Evolutionary conservation across 2,797 vertebrate genomes (phyloP), one percentile per base, ranked within the genome.

Genomic region (Ceyx erithaca): DNA sequence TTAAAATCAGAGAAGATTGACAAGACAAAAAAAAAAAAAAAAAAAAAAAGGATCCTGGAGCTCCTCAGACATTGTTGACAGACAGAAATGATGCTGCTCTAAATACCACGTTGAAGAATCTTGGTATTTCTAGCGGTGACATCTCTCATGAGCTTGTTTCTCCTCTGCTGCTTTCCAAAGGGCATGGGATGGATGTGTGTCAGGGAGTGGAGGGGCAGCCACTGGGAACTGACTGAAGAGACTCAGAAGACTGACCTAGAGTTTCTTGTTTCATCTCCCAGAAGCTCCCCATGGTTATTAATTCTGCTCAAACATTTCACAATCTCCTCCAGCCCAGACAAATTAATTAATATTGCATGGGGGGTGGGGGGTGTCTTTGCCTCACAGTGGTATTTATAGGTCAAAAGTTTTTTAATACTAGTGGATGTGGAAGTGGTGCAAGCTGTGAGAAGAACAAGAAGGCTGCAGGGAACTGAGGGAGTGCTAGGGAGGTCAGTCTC

Each of bases 91-190:
- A 35, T 2, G 5, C 41, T 71, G 81, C 37, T 89, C 59, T 78
- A 71, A 87, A 83, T 28, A 82, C n/a, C 40, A 73, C 0, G 0
- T 2, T 30, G 62, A 84, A 86, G 21, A 81, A 89, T 25, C 62
- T 40, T 2, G 0, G 54, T 40, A 66, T 80, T 88, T 90, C 84
- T 88, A 80, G 30, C 66, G 58, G 41, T 75, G 69, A 77, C 62
- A 81, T 18, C 54, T 78, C 85, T 73, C 5, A 2, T 0, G 1
- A 90, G 71, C 58, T 85, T 46, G 14, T 43, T 93, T 91, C 80
- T 88, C 61, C 91, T 91, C 68, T 68, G 84, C 58, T 55, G 75
- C 79, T 85, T 82, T 84, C 71, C 83, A 82, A 87, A 90, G 68
- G 68, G 71, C 71, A 62, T 0, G 2, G 68, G 87, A 92, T 85